A percentile compares a stretch with the other conserved stretches of the same genome.
Conservation (phyloP, 1,140 invertebrate species). For the Probaryconus sp. region DNA sequence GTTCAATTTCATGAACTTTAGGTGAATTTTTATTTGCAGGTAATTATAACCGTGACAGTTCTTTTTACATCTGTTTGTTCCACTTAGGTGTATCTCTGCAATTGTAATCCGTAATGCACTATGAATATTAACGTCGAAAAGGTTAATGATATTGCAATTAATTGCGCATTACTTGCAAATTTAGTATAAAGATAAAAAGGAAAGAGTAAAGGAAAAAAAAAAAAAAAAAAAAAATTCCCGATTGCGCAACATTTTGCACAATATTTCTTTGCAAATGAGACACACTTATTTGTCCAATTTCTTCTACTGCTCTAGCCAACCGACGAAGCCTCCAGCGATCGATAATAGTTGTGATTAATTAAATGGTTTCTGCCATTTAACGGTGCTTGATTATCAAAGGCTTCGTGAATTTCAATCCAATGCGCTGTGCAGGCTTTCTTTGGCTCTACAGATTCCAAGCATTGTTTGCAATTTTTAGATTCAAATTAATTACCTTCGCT, state of each 20-base stretch:
- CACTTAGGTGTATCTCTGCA: slow-evolving; percentile 49
- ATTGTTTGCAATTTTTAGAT: slow-evolving; percentile 9
- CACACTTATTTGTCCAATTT: slow-evolving; percentile 33
- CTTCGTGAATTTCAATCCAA: slow-evolving; percentile 57
- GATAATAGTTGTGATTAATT: slow-evolving; percentile 59
- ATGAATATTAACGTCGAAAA: slow-evolving; percentile 72
- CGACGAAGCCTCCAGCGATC: slow-evolving; percentile 14
- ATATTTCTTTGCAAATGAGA: neutral
- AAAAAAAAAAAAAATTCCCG: no score
- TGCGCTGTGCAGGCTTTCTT: slow-evolving; percentile 29
- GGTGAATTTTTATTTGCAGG: slow-evolving; percentile 40
- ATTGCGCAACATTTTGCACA: slow-evolving; percentile 13
- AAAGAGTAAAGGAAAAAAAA: no score
- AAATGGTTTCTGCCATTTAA: slow-evolving; percentile 59
- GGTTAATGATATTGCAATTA: slow-evolving; percentile 72
- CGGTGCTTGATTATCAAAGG: slow-evolving; percentile 40
- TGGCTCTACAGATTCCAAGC: neutral
- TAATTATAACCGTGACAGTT: slow-evolving; percentile 54
- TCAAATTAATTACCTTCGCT: neutral
- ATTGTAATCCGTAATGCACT: slow-evolving; percentile 63
- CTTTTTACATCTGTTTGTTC: slow-evolving; percentile 62
- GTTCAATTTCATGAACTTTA: slow-evolving; percentile 58
- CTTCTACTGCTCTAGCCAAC: slow-evolving; percentile 11
- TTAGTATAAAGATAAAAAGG: slow-evolving; percentile 19
- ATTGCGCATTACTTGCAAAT: slow-evolving; percentile 72